Percentiles rank a stretch among this genome's conserved stretches.
phyloP scores from a whole-genome alignment of 1,140 invertebrate species.

The Charaxes varanes region DNA sequence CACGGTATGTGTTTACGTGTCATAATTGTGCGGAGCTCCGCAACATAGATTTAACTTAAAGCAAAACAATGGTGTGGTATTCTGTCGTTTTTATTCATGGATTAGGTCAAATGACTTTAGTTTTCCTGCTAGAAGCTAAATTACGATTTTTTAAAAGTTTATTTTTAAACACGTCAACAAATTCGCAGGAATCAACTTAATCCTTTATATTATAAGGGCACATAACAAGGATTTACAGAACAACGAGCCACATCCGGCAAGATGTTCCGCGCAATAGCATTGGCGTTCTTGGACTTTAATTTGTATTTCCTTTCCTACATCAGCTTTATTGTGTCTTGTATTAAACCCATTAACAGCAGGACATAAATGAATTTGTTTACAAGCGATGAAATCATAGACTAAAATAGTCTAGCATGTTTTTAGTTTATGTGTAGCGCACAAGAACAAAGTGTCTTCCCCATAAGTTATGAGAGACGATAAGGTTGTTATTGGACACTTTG shows the following conservation, averaged over 20 bases:
- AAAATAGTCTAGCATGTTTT: too few relatives aligned
- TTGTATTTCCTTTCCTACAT: slow-evolving; percentile 12
- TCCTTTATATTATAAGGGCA: slow-evolving; percentile 1
- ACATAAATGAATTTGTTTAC: slow-evolving; percentile 2
- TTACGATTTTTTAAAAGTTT: slow-evolving; percentile 4
- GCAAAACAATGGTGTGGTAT: too few relatives aligned
- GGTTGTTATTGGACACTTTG: too few relatives aligned
- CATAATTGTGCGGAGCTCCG: too few relatives aligned
- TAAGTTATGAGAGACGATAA: too few relatives aligned
- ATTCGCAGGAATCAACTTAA: background rate
- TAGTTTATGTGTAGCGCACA: too few relatives aligned
- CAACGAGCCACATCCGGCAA: slow-evolving; percentile 19
- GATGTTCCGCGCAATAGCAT: slow-evolving; percentile 14
- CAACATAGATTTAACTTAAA: too few relatives aligned
- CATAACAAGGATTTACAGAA: slow-evolving; percentile 7
- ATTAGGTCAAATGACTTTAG: too few relatives aligned
- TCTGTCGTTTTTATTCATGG: too few relatives aligned
- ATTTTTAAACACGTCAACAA: background rate
- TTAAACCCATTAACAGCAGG: background rate
- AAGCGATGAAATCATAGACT: background rate
- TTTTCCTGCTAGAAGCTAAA: too few relatives aligned
- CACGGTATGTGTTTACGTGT: too few relatives aligned
- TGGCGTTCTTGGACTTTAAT: slow-evolving; percentile 8
- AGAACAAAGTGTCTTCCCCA: too few relatives aligned
- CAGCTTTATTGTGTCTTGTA: background rate